These are phyloP conservation scores for Heliothis subflexa DNA, from an alignment of 1,140 invertebrate species.

Conservation along the genomic window DNA sequence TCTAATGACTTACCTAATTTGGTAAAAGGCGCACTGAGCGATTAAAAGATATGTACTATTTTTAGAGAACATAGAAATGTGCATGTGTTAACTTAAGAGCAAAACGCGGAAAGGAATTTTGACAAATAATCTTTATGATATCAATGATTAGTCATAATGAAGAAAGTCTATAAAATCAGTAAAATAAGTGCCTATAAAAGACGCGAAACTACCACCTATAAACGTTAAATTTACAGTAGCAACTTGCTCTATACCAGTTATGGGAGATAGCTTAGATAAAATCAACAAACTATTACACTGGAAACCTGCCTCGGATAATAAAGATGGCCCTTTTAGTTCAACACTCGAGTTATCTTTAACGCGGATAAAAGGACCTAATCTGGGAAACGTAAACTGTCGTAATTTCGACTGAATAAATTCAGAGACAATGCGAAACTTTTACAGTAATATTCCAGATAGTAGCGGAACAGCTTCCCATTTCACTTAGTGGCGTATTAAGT, in stretches of 20 bases:
- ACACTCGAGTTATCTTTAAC: slow-evolving; percentile 12
- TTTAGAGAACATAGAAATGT: background rate
- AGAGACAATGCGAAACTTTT: slow-evolving; percentile 1
- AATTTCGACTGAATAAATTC: slow-evolving; percentile 16
- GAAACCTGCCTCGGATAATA: slow-evolving; percentile 2
- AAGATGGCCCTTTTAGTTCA: slow-evolving; percentile 3
- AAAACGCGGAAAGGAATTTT: no score
- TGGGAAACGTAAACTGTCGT: slow-evolving; percentile 4
- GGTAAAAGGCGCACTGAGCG: background rate
- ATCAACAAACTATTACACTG: slow-evolving; percentile 3
- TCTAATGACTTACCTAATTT: slow-evolving; percentile 34
- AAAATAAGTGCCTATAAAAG: no score
- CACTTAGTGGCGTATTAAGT: background rate
- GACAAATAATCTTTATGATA: no score
- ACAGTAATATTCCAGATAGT: background rate
- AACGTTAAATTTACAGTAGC: slow-evolving; percentile 2
- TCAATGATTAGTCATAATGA: no score
- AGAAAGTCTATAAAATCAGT: no score
- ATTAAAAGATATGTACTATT: background rate
- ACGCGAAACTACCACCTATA: background rate
- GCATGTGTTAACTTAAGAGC: no score
- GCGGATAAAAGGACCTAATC: slow-evolving; percentile 6
- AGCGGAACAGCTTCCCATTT: background rate
- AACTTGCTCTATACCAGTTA: slow-evolving; percentile 14
- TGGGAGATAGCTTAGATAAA: slow-evolving; percentile 4